Evolutionary conservation across 2,113 vertebrate species (phyloP).

Genomic region (Festucalex cinctus): DNA sequence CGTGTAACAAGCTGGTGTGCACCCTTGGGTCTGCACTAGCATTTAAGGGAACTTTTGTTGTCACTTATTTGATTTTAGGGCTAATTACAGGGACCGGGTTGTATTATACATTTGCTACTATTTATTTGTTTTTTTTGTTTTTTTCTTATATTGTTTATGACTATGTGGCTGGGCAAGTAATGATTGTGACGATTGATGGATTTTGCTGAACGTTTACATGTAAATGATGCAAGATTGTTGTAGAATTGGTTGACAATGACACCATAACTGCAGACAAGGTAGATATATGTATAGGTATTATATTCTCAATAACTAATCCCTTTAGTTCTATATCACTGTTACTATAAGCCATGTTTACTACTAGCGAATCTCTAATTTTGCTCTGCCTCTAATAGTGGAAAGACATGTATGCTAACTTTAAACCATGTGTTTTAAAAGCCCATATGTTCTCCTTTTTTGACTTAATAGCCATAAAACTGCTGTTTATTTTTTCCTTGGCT

Average conservation of each 20-base stretch:
- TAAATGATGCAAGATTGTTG: conserved; percentile 27
- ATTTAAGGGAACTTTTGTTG: conserved; percentile 26
- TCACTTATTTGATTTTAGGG: conserved; percentile 33
- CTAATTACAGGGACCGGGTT: conserved; percentile 25
- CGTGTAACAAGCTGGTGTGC: conserved; percentile 17
- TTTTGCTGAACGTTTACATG: conserved; percentile 40
- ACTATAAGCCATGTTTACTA: conserved; percentile 23
- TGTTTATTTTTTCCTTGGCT: background rate
- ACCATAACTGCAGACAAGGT: conserved; percentile 25
- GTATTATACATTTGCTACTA: conserved; percentile 56
- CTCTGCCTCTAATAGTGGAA: conserved; percentile 15
- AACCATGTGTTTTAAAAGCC: conserved; percentile 4
- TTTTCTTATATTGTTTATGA: conserved; percentile 48
- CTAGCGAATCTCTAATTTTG: conserved; percentile 29
- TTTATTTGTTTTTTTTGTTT: conserved; percentile 63
- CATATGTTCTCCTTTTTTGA: background rate
- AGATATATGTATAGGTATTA: conserved; percentile 7
- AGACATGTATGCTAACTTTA: conserved; percentile 8
- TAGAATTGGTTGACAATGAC: conserved; percentile 18
- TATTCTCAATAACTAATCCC: conserved; percentile 27
- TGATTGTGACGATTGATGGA: conserved; percentile 45
- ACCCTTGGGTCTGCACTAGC: conserved; percentile 14
- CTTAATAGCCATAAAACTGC: conserved; percentile 3
- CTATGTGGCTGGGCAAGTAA: conserved; percentile 27
- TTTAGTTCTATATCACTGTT: conserved; percentile 35